phyloP scores from a whole-genome alignment of 2,113 vertebrate species.

The Cercocebus atys region DNA sequence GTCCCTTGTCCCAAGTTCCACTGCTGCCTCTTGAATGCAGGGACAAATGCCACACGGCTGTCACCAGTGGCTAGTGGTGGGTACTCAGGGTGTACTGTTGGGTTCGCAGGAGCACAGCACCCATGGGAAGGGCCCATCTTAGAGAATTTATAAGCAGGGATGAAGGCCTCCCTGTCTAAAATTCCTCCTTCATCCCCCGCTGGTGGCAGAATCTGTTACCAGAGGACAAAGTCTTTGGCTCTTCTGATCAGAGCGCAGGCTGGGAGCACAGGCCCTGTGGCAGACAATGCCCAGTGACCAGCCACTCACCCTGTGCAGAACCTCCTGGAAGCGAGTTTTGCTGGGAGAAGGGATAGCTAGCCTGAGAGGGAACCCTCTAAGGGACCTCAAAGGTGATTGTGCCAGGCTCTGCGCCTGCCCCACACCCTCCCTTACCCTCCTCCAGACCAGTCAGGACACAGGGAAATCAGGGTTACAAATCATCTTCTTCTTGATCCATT shows the following conservation, averaged over 20 bases:
- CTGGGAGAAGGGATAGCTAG: background rate
- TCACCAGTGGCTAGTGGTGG: background rate
- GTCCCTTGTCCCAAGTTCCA: background rate
- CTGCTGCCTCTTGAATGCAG: background rate
- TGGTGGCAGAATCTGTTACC: background rate
- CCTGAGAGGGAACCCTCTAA: background rate
- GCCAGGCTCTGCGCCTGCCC: background rate
- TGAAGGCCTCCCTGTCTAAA: background rate
- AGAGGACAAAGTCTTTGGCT: background rate
- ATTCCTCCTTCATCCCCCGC: background rate
- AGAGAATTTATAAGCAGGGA: background rate
- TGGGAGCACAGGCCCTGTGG: background rate
- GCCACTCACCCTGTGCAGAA: background rate
- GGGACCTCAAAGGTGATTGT: background rate
- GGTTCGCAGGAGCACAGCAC: background rate
- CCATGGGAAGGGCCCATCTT: background rate
- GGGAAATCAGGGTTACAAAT: background rate
- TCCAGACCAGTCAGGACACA: background rate
- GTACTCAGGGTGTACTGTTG: too few relatives aligned
- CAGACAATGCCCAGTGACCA: background rate
- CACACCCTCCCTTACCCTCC: background rate
- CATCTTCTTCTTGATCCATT: background rate
- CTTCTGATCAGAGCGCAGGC: background rate
- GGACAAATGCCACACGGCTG: background rate
- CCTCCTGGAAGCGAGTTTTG: conserved; percentile 42